Conservation (phyloP, 2,888 invertebrate species). For the Eupithecia subumbrata region DNA sequence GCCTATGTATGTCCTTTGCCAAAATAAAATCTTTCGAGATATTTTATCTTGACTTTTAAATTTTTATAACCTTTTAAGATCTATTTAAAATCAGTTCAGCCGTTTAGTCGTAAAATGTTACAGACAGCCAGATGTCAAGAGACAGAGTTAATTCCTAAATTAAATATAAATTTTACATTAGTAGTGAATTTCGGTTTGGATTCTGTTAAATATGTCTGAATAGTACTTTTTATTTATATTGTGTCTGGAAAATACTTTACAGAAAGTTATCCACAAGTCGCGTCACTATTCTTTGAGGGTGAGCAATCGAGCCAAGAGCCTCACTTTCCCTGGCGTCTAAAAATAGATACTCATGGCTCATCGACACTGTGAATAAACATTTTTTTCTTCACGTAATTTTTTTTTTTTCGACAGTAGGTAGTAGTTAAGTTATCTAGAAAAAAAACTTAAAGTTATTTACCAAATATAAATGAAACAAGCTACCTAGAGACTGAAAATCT, state of each 20-base stretch:
- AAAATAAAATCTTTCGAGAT: neutral
- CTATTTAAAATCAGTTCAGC: too few species aligned
- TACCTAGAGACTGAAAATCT: neutral
- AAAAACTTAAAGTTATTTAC: neutral
- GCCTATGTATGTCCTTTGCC: too few species aligned
- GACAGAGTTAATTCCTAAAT: too few species aligned
- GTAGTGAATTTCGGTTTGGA: neutral
- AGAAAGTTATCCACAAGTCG: constrained; percentile 5
- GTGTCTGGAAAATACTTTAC: neutral
- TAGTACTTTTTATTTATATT: neutral
- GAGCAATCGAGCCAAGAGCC: constrained; percentile 66
- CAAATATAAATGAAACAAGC: neutral
- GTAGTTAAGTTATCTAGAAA: too few species aligned
- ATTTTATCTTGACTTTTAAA: neutral
- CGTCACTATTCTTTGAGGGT: constrained; percentile 53
- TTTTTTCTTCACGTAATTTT: constrained; percentile 7
- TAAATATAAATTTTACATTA: neutral
- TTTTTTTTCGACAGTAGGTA: neutral
- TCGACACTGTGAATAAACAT: constrained; percentile 49
- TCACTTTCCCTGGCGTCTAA: constrained; percentile 79
- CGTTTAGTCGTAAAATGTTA: too few species aligned
- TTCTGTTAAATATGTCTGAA: neutral
- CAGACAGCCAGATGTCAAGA: too few species aligned
- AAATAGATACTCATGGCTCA: constrained; percentile 78
- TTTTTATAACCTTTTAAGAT: too few species aligned